Conservation (phyloP, 2,113 vertebrate genomes). For the Gulo gulo region DNA sequence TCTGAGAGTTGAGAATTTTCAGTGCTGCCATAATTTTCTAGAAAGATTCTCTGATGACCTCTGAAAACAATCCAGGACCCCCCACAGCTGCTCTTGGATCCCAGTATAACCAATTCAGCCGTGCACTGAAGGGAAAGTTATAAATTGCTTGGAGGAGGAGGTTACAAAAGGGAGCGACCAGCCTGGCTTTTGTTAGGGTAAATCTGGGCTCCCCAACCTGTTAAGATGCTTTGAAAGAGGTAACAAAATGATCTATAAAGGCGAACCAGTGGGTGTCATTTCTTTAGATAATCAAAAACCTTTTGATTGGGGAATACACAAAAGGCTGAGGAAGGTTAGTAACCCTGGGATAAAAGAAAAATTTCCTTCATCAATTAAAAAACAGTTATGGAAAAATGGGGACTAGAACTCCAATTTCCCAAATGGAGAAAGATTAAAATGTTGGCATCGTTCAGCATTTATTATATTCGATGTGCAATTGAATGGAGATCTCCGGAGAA, state of each 20-base stretch:
- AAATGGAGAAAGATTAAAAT: constrained; percentile 57
- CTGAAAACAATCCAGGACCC: constrained; percentile 72
- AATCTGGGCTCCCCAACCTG: constrained; percentile 78
- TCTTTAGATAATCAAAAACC: constrained; percentile 79
- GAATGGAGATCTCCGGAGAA: neutral
- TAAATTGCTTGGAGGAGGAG: constrained; percentile 77
- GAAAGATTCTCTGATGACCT: constrained; percentile 74
- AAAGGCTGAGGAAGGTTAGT: constrained; percentile 73
- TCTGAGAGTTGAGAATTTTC: constrained; percentile 55
- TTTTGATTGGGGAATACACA: constrained; percentile 75
- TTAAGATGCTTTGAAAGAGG: constrained; percentile 78
- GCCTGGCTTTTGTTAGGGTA: constrained; percentile 77
- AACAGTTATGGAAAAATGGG: constrained; percentile 70
- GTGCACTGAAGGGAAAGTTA: constrained; percentile 73
- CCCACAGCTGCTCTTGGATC: constrained; percentile 64
- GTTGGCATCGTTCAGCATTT: constrained; percentile 2
- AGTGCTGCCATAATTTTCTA: constrained; percentile 67
- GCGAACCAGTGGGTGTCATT: constrained; percentile 75
- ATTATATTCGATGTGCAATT: neutral
- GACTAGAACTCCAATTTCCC: constrained; percentile 64
- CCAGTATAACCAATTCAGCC: constrained; percentile 75
- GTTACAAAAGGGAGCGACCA: constrained; percentile 69
- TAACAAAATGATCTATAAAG: constrained; percentile 77
- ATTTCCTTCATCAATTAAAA: constrained; percentile 77
- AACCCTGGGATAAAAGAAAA: constrained; percentile 74